Percentiles rank a stretch among this genome's conserved stretches.
Evolutionary conservation across 1,140 invertebrate species (phyloP).

Genomic region (Copidosoma floridanum): DNA sequence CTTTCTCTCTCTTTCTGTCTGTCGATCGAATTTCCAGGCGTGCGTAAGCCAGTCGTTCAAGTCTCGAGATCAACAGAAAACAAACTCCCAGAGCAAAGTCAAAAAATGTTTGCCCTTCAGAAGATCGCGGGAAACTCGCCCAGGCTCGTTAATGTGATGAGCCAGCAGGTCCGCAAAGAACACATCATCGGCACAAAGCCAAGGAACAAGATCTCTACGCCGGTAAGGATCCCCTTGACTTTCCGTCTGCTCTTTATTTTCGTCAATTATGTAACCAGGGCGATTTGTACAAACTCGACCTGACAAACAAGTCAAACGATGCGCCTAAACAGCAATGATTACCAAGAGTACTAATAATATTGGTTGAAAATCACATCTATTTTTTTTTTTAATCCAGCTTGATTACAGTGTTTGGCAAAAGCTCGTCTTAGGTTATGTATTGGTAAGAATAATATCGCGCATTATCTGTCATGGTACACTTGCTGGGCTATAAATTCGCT

Average conservation of each 20-base stretch:
- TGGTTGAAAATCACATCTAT: not conserved
- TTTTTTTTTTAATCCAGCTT: not conserved
- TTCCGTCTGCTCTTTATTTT: not conserved
- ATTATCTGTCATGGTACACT: too few relatives aligned
- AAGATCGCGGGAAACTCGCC: not conserved
- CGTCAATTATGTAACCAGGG: not conserved
- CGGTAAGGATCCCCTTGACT: slow-evolving; percentile 4
- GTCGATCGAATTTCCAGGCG: too few relatives aligned
- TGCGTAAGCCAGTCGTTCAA: too few relatives aligned
- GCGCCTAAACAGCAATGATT: too few relatives aligned
- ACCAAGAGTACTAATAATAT: not conserved
- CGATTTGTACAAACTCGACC: not conserved
- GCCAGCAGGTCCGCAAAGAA: not conserved
- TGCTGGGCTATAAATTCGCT: too few relatives aligned
- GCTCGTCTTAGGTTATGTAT: too few relatives aligned
- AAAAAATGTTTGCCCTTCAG: slow-evolving; percentile 3
- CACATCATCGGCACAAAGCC: not conserved
- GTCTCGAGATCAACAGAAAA: not conserved
- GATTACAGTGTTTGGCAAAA: too few relatives aligned
- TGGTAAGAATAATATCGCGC: too few relatives aligned
- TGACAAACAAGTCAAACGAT: not conserved
- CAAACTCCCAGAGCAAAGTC: not conserved
- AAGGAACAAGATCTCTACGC: not conserved
- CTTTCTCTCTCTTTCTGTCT: not conserved
- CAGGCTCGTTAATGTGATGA: not conserved